Conservation (phyloP, 2,113 vertebrate species). For the Peromyscus leucopus region DNA sequence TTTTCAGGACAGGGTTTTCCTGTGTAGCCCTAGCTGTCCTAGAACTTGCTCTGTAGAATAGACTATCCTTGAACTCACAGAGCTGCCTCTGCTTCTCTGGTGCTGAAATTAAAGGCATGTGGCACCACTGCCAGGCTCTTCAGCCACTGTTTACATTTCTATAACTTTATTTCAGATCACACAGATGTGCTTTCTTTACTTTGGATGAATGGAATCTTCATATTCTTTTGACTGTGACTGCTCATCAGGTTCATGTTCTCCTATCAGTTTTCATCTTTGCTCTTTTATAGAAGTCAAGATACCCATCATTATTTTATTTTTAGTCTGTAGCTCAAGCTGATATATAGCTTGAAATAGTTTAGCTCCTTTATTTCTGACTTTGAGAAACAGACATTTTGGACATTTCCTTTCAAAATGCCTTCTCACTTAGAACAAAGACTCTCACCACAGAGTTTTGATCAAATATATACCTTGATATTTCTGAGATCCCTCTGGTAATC, state of each 20-base stretch:
- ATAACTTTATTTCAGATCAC: neutral
- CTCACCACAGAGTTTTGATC: constrained; percentile 64
- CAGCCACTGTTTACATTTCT: neutral
- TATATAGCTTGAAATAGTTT: constrained; percentile 66
- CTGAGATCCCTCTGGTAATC: constrained; percentile 32
- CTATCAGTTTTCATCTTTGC: constrained; percentile 54
- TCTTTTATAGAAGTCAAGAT: constrained; percentile 61
- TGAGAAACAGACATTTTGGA: constrained; percentile 55
- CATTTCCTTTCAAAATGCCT: constrained; percentile 53
- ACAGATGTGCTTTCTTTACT: neutral
- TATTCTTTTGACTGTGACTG: constrained; percentile 4
- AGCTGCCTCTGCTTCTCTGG: neutral
- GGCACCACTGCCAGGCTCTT: neutral
- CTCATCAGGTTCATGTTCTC: neutral
- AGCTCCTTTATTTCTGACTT: constrained; percentile 73
- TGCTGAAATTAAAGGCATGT: neutral
- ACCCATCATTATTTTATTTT: constrained; percentile 76
- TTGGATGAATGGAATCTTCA: neutral
- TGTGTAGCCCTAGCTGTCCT: neutral
- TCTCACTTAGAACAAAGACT: constrained; percentile 75
- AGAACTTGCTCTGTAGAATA: neutral
- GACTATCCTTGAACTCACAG: neutral
- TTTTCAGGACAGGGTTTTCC: neutral
- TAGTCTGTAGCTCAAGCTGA: constrained; percentile 64
- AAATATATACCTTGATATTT: constrained; percentile 70